Base-by-base conservation (phyloP, 2,888 invertebrate species). In the Lasioglossum vierecki region DNA sequence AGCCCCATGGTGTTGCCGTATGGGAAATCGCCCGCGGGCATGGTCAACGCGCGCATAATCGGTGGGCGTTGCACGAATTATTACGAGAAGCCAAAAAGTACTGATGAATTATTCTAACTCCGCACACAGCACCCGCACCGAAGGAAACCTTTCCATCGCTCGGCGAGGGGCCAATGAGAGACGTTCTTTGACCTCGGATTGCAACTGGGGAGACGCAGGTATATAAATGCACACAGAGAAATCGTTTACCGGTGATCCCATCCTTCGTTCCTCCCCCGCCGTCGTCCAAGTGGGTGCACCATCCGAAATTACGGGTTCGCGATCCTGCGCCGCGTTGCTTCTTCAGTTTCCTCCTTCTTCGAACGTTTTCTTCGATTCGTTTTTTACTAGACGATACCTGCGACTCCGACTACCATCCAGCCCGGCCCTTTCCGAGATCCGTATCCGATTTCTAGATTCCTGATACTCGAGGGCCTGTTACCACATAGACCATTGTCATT, bases 1-100 rank as follows among this genome's bases (percentile, higher is more conserved):
- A 84, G 86, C 85, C 88, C 90, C 44, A 91, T 90, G 91, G 90
- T 91, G 83, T 91, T 90, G 91, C 88, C 90, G 90, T 90, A 94
- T 94, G 94, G 93, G 94, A 94, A 94, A 94, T 91, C 87, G 93
- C 94, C 92, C 82, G 80, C 82, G 89, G 94, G 91, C 82, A 91
- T 84, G 90, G 91, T 91, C 92, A 92, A 93, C 91, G 92, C 91
- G 92, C 90, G 91, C 88, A 81, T 93, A 92, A 94, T 94, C 93
- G 94, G 91, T 92, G 93, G 94, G 93, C 93, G 93, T 89, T 84
- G 81, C 85, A 82, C 83, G 86, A 89, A 91, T 92, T 92, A 92
- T 92, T 93, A 93, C 92, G 94, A 91, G 93, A 93, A 94, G 91
- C 93, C 93, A 90, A 94, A 93, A 93, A 93, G 84, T 92, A 92